These are phyloP conservation scores for Slavum lentiscoides DNA, from an alignment of 2,888 invertebrate genomes.

Conservation along the genomic window DNA sequence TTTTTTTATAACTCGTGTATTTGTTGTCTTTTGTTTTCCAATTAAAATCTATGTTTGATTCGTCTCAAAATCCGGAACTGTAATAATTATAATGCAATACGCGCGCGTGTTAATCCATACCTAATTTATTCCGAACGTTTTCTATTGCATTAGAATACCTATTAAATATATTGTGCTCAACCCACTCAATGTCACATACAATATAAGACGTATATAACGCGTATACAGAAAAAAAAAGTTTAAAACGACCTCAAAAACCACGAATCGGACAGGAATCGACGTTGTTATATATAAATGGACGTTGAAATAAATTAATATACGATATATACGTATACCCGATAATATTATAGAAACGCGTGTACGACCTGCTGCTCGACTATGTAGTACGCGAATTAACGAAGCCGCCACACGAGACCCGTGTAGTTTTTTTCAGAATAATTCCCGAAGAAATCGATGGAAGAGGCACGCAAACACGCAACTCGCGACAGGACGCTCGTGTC, in stretches of 20 bases:
- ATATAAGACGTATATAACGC: no score
- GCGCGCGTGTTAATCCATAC: no score
- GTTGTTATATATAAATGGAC: not conserved
- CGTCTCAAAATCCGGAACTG: no score
- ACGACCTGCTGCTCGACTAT: not conserved
- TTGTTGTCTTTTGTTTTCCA: no score
- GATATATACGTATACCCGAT: not conserved
- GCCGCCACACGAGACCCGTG: not conserved
- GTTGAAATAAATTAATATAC: slow-evolving; percentile 6
- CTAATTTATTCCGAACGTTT: no score
- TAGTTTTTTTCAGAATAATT: no score
- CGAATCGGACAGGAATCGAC: not conserved
- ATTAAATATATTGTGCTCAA: no score
- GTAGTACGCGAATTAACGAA: not conserved
- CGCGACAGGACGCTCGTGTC: not conserved
- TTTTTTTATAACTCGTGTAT: no score
- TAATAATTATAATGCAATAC: no score
- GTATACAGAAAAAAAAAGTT: not conserved
- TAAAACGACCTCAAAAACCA: not conserved
- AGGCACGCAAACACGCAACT: slow-evolving; percentile 26
- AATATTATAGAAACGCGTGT: not conserved
- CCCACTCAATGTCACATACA: no score
- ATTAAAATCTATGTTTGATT: no score
- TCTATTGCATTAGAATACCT: no score
- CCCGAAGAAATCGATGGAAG: not conserved